Evolutionary conservation across 2,113 vertebrate genomes (phyloP), one percentile per base, ranked within the genome.

Genomic region (Gnathonemus longibarbis): DNA sequence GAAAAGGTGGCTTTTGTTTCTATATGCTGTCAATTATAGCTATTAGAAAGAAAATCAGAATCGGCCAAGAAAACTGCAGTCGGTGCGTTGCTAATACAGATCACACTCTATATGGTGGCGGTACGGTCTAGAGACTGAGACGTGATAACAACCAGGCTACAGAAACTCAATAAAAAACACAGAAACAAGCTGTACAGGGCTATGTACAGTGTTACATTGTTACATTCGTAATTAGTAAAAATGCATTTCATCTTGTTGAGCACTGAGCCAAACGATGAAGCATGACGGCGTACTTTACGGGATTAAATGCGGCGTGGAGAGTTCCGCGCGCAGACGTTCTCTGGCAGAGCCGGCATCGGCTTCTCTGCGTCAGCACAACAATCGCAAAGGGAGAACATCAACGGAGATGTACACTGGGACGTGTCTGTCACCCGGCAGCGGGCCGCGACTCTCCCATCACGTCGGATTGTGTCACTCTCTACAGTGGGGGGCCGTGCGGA

Each of bases 361-460:
- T 42, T 42, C 35, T 17, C 35, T 3, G 35, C 24, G 53, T 45
- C 53, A 42, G 50, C 42, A 39, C 24, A 42, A 66, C 19, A 39
- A 88, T 85, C 62, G 89, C 70, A 58, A 39, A 56, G 9, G 50
- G 27, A 83, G 85, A 89, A 84, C 42, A 10, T 58, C 87, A 52
- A 88, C 90, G 21, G 87, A 88, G 88, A 89, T 31, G 80, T 89
- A 89, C 80, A 84, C 83, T 45, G 87, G 77, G 77, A 42, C 35
- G 19, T 13, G 46, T 53, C 84, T 13, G 50, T 56, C 87, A 88
- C 35, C 19, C 39, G 80, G 8, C 52, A 39, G 11, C 50, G 85
- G 53, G 66, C 74, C 27, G n/a, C 15, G 74, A 39, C 49, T 27
- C 83, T 70, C 19, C 31, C 53, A 19, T 50, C 87, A 46, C 15